These are phyloP conservation scores for Ptychobarbus kaznakovi DNA, from an alignment of 2,797 vertebrate species.

Conservation along the genomic window DNA sequence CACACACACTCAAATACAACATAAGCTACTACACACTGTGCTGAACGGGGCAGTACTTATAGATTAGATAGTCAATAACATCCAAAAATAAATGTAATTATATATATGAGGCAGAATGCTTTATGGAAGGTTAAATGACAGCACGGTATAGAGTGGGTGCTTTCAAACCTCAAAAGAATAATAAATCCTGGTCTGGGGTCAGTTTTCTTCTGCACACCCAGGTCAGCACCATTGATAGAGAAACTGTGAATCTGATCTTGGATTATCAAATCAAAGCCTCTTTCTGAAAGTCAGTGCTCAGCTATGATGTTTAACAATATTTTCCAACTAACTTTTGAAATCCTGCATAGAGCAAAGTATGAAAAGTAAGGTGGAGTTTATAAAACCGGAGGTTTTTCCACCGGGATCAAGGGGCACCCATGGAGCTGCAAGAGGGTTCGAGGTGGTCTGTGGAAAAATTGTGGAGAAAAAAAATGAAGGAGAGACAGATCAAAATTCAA, in stretches of 20 bases:
- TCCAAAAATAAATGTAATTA: conserved; percentile 48
- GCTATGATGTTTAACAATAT: conserved; percentile 63
- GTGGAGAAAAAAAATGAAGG: neutral
- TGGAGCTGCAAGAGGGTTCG: neutral
- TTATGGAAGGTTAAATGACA: conserved; percentile 36
- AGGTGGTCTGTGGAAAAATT: too few species aligned
- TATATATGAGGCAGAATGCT: conserved; percentile 19
- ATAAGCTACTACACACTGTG: conserved; percentile 6
- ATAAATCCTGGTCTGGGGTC: conserved; percentile 14
- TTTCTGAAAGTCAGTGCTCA: conserved; percentile 64
- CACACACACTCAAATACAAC: neutral
- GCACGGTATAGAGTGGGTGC: conserved; percentile 18
- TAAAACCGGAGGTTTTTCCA: neutral
- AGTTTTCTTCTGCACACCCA: neutral
- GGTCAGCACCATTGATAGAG: neutral
- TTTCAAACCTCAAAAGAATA: neutral
- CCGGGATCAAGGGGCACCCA: neutral
- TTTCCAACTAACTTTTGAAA: conserved; percentile 57
- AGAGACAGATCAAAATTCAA: neutral
- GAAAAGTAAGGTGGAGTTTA: neutral
- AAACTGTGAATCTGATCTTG: conserved; percentile 4
- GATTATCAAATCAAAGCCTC: conserved; percentile 52
- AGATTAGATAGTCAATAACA: conserved; percentile 37
- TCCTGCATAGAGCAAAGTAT: conserved; percentile 51
- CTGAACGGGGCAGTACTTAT: conserved; percentile 17